Conservation (phyloP, 2,113 vertebrate genomes). For the Recurvirostra avosetta region DNA sequence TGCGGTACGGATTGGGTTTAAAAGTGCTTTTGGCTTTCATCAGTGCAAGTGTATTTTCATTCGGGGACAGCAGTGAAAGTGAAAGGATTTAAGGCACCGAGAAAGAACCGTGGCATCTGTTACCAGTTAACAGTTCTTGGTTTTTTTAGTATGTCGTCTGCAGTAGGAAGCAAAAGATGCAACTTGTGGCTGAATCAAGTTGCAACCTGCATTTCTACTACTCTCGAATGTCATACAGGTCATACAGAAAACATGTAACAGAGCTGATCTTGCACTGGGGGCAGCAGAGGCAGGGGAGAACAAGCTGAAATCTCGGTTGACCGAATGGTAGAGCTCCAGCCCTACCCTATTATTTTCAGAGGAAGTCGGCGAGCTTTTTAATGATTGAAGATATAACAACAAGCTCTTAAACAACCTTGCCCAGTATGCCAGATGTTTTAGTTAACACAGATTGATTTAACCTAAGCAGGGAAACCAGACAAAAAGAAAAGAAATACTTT, state of each 20-base stretch:
- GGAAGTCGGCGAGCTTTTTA: neutral
- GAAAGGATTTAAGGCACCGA: neutral
- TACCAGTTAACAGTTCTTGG: neutral
- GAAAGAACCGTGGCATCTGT: neutral
- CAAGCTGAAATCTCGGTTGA: neutral
- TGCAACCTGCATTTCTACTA: neutral
- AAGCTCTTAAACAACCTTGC: neutral
- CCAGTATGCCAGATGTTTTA: neutral
- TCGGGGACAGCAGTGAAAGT: neutral
- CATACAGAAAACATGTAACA: neutral
- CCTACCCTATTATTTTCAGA: fast-evolving
- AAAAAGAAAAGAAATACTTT: neutral
- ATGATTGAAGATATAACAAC: neutral
- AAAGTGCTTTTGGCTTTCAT: neutral
- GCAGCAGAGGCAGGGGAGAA: neutral
- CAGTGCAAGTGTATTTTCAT: neutral
- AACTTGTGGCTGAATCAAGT: neutral
- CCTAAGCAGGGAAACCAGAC: neutral
- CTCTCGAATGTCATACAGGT: neutral
- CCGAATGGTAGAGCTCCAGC: neutral
- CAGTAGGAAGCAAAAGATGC: neutral
- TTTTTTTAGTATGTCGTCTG: neutral
- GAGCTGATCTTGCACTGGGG: neutral
- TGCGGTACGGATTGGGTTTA: neutral
- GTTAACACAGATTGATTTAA: neutral